Conservation (phyloP, 2,888 invertebrate species). For the Galerucella pusilla region DNA sequence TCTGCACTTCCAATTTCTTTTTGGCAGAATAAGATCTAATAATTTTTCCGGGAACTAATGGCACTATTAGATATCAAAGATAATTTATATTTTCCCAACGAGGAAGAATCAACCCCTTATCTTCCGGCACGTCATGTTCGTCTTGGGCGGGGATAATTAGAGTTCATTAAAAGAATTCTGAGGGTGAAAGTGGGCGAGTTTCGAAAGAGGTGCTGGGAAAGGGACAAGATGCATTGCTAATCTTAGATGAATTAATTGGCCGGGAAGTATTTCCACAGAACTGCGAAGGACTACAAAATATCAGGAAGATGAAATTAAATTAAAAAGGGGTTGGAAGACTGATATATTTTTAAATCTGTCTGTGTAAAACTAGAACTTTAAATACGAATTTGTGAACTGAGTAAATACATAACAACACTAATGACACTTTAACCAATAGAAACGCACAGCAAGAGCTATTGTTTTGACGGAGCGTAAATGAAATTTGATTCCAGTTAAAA, state of each 20-base stretch:
- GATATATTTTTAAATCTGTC: no score
- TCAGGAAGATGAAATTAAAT: not conserved
- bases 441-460: no score
- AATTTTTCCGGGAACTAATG: conserved; percentile 16
- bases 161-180: conserved; percentile 67
- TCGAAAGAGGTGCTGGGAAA: conserved; percentile 61
- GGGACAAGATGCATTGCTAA: conserved; percentile 62
- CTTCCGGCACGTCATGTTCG: conserved; percentile 59
- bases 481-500: no score
- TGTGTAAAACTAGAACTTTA: no score
- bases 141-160: conserved; percentile 68
- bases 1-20: not conserved
- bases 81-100: conserved; percentile 35
- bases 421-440: no score
- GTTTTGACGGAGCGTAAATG: no score
- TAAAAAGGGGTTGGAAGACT: not conserved
- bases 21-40: conserved; percentile 1
- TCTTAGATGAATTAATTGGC: conserved; percentile 67
- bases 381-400: no score
- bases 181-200: conserved; percentile 36
- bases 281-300: not conserved
- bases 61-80: conserved; percentile 20
- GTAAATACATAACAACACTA: no score
- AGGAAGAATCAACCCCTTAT: conserved; percentile 38
- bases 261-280: conserved; percentile 43